Evolutionary conservation across 2,797 vertebrate species (phyloP), one percentile per base, ranked within the genome.

Genomic region (Chelmon rostratus): DNA sequence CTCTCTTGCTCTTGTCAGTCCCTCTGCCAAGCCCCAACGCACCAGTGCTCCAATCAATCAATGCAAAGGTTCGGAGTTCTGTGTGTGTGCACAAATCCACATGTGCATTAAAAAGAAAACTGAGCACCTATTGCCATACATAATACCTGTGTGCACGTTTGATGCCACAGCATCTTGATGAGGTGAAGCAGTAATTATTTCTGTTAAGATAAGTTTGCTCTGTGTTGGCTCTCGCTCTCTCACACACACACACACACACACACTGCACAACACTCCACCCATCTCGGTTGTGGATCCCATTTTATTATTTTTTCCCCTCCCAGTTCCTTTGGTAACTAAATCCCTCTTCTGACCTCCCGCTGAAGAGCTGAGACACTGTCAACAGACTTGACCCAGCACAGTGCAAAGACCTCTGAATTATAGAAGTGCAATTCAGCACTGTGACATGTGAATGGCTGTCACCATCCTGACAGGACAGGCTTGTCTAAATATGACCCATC

Each of bases 401-500:
- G 67, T 71, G n/a, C 52, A 19, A 4, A 78, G 71, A 68, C 53
- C 35, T 73, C 42, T 35, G 37, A 84, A 64, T 73, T 76, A 49
- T 44, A 49, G 71, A 73, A 15, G 68, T 49, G 42, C 78, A 49
- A 23, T 78, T 85, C 59, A 66, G 1, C 21, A 2, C 5, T 19
- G 37, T 74, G 85, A 58, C 75, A 69, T 61, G 42, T 82, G 86
- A 90, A 87, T 71, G 74, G 73, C 74, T 46, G 79, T 81, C 85
- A 72, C 52, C 38, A 10, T 58, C 69, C 68, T 59, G 62, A 54
- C 72, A 28, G 67, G 81, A 79, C 78, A 75, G 42, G 50, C 58
- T 38, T 83, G 86, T 89, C 86, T 82, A 79, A 91, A 88, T 49
- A 76, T 54, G 81, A 85, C 74, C 77, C 76, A 54, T 86, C 82